Base-by-base conservation (phyloP, 2,113 vertebrate species). In the Lepus americanus region DNA sequence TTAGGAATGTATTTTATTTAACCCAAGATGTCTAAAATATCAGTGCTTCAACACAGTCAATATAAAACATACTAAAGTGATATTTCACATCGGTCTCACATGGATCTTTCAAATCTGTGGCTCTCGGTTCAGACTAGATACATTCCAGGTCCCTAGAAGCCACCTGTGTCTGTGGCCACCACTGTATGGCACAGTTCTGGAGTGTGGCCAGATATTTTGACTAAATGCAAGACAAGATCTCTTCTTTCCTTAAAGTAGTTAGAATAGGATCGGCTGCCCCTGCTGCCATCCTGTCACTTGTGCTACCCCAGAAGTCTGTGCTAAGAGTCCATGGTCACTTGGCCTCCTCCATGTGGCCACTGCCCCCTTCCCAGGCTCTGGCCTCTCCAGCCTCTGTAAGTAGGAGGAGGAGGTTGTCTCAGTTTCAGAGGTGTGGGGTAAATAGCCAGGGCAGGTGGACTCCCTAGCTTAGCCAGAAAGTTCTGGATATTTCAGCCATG, bases 1-100 rank as follows among this genome's bases (percentile, higher is more conserved):
- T 87, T 78, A 93, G 81, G 61, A 79, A 51, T 72, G 33, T 73
- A 87, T 91, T 87, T 83, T 17, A 72, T 76, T 72, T 84, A 80
- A 61, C 31, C 33, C 22, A 39, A 7, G 31, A 6, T 49, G 55
- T 90, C 12, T 20, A 64, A 81, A 81, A 51, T 66, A 61, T 39
- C 67, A 74, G 5, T 66, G 12, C 69, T 88, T 88, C 5, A 69
- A 44, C 27, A 14, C 27, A 73, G 49, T 13, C 61, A 64, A 33
- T 29, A 73, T 66, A 39, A 77, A 90, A 67, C 44, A 73, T 59
- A 77, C 53, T 44, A 36, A 64, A 17, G 36, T 9, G 19, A 5
- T 17, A 5, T 55, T 84, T 73, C 31, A 31, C 10, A n/a, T 80
- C 67, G 4, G 55, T 67, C 86, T 53, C 33, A 29, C 67, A 31